phyloP scores from a whole-genome alignment of 2,113 vertebrate genomes.

The Variabilichromis moorii region DNA sequence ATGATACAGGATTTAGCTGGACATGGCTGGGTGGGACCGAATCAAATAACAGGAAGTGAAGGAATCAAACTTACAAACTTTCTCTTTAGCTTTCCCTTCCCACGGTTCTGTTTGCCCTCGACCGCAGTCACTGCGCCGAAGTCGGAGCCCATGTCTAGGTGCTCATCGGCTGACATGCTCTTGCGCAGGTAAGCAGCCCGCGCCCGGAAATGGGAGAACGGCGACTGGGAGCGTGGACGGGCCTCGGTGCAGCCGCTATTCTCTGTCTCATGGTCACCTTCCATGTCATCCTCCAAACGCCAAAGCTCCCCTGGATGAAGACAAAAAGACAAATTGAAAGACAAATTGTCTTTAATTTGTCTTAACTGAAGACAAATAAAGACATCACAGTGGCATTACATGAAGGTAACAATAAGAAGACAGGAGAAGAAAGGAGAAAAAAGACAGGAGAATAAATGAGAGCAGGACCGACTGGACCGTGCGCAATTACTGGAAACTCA shows the following conservation, averaged over 20 bases:
- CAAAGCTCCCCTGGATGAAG: constrained; percentile 74
- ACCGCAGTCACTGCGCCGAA: constrained; percentile 24
- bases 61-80: constrained; percentile 80
- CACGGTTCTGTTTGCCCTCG: constrained; percentile 50
- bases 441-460: neutral
- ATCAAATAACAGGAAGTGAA: neutral
- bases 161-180: constrained; percentile 82
- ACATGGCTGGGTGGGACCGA: neutral
- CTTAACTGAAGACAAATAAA: neutral
- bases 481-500: constrained; percentile 4
- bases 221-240: constrained; percentile 69
- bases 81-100: constrained; percentile 80
- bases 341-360: neutral
- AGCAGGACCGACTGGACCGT: neutral
- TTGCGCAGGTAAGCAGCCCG: constrained; percentile 83
- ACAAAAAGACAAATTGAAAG: neutral
- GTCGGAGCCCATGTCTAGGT: constrained; percentile 72
- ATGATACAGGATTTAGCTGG: neutral
- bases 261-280: constrained; percentile 44
- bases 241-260: neutral
- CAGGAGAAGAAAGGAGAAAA: neutral
- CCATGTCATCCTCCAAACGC: constrained; percentile 78
- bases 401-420: neutral
- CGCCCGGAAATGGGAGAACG: constrained; percentile 74
- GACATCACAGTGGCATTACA: neutral